phyloP scores from a whole-genome alignment of 2,888 invertebrate genomes.

The Linnaemya tessellans region DNA sequence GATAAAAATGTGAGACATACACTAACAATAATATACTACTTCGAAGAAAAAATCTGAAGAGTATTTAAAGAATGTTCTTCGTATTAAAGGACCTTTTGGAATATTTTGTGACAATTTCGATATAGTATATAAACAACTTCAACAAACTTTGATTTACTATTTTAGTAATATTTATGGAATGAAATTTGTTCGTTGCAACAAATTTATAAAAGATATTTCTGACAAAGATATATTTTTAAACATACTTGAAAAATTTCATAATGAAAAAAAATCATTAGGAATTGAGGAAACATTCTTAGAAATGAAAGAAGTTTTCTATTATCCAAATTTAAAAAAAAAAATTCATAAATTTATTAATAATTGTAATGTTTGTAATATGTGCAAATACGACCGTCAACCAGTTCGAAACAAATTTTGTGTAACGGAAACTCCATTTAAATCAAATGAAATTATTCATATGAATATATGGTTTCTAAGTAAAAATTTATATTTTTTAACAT shows the following conservation, averaged over 20 bases:
- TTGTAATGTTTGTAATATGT: too few relatives aligned
- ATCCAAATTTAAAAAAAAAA: too few relatives aligned
- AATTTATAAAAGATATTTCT: constrained; percentile 32
- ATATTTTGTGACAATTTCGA: constrained; percentile 54
- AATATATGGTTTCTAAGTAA: constrained; percentile 17
- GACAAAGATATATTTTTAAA: constrained; percentile 12
- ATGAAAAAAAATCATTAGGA: constrained; percentile 23
- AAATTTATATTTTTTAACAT: neutral
- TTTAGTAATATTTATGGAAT: constrained; percentile 12
- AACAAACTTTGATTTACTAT: constrained; percentile 26
- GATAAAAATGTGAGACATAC: constrained; percentile 22
- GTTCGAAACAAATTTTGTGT: constrained; percentile 59
- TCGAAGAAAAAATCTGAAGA: neutral
- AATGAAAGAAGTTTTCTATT: neutral
- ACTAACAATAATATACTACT: constrained; percentile 6
- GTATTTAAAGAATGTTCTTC: constrained; percentile 7
- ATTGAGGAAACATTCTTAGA: constrained; percentile 11
- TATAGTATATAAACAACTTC: constrained; percentile 54
- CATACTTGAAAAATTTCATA: constrained; percentile 26
- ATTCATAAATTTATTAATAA: constrained; percentile 55
- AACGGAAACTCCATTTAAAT: constrained; percentile 57
- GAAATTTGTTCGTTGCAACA: constrained; percentile 11
- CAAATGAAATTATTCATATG: too few relatives aligned
- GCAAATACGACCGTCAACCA: constrained; percentile 67
- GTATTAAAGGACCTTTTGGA: constrained; percentile 36